These are phyloP conservation scores for Siderastrea radians DNA, from an alignment of 92 coral and sea anemone genomes.

Conservation along the genomic window DNA sequence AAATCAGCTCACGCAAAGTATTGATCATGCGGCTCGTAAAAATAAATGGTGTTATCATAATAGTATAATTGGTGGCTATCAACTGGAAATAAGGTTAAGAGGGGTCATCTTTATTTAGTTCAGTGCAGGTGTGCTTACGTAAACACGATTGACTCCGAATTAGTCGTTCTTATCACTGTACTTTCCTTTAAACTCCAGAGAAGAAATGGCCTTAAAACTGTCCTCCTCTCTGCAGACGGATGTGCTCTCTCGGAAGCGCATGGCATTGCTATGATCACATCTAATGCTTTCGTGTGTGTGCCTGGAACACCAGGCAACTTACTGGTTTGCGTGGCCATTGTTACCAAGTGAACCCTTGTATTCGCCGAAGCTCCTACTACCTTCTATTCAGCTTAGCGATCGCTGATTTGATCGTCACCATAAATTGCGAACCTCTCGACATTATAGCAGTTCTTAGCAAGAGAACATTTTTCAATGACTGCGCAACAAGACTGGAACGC, in stretches of 20 bases:
- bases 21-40: too few species aligned
- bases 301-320: constrained; percentile 28
- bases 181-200: background rate
- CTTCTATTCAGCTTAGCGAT: constrained; percentile 45
- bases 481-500: constrained; percentile 19
- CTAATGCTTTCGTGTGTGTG: constrained; percentile 30
- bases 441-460: background rate
- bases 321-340: background rate
- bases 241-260: background rate
- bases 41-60: too few species aligned
- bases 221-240: background rate
- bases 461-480: background rate
- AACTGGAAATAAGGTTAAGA: too few species aligned
- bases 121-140: too few species aligned
- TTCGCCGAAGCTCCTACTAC: constrained; percentile 29
- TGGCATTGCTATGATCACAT: background rate
- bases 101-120: too few species aligned
- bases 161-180: too few species aligned
- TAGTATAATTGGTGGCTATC: too few species aligned
- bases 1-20: too few species aligned
- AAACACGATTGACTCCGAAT: too few species aligned
- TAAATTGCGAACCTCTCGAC: constrained; percentile 14
- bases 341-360: background rate
- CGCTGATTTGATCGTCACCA: background rate
- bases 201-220: background rate